Evolutionary conservation across 2,888 invertebrate species (phyloP).

Genomic region (Apodemia zela): DNA sequence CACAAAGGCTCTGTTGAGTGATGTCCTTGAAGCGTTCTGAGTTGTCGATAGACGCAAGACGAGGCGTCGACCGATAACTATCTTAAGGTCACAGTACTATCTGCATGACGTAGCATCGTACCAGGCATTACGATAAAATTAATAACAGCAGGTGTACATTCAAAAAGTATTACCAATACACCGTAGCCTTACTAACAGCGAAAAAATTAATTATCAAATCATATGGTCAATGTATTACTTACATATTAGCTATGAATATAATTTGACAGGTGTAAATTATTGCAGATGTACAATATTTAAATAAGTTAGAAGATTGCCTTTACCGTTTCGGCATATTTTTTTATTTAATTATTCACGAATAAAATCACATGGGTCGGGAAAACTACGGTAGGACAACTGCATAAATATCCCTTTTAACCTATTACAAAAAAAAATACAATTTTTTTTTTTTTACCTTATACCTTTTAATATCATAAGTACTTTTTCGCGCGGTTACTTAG

Average conservation of each 20-base stretch:
- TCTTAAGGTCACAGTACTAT: conserved; percentile 74
- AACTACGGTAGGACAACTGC: too few relatives aligned
- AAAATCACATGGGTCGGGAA: too few relatives aligned
- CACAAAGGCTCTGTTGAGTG: conserved; percentile 36
- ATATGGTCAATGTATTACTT: background rate
- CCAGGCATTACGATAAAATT: conserved; percentile 52
- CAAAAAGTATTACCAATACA: background rate
- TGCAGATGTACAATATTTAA: too few relatives aligned
- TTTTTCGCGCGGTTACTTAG: too few relatives aligned
- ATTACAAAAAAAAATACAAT: too few relatives aligned
- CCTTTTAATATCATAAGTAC: too few relatives aligned
- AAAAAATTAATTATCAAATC: background rate
- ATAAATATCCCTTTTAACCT: too few relatives aligned
- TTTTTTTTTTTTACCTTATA: too few relatives aligned
- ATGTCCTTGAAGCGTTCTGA: conserved; percentile 64
- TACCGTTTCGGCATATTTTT: too few relatives aligned
- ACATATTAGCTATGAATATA: background rate
- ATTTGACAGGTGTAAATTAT: background rate
- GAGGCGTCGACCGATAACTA: conserved; percentile 77
- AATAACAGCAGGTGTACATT: conserved; percentile 45
- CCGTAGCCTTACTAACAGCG: background rate
- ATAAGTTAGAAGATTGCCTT: too few relatives aligned
- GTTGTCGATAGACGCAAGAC: conserved; percentile 62
- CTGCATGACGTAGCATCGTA: conserved; percentile 58
- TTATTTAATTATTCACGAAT: too few relatives aligned